Base-by-base conservation (phyloP, 1,140 invertebrate genomes). In the Probaryconus sp. region DNA sequence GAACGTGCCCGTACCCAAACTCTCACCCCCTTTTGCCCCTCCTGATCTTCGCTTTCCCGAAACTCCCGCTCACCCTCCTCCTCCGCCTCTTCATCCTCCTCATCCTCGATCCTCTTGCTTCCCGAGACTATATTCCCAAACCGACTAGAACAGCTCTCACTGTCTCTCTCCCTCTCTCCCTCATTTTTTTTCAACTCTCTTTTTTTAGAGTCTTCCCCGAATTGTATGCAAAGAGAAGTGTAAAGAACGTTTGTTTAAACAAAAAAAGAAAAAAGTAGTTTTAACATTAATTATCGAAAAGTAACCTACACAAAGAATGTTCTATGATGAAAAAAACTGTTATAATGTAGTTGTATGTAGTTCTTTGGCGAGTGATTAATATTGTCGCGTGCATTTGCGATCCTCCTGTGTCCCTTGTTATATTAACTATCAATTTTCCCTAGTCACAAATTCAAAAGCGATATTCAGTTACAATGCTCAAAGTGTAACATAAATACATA, bases 1-100 rank as follows among this genome's bases (percentile, higher is more conserved):
- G 83, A 85, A 82, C 78, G 80, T 84, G 74, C 81, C 84, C 81
- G 55, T 68, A 38, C 79, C 67, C 69, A 75, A 67, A 67, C 70
- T 72, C 78, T 47, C 73, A 47, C 30, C 43, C 72, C 68, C 30
- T 37, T 48, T 50, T 16, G 13, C 14, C 2, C 63, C 64, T 74
- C 50, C 65, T 56, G 30, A 43, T 60, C 51, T 69, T 53, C 70
- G 13, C n/a, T 17, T 31, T 43, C 42, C 30, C 40, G 53, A 50
- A 14, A 14, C 14, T 2, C 63, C 64, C 76, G 45, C 65, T 56
- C 35, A 43, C 64, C 51, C 71, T 53, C 70, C 20, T 14, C 26
- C 38, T 43, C 42, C 47, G 35, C 55, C 31, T 60, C 21, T 10
- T 37, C 37, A 33, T 42, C 24, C 68, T 43, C 35, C 14, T 35